A percentile compares a stretch with the other conserved stretches of the same genome.
Evolutionary conservation across 2,888 invertebrate species (phyloP).

Genomic region (Deilephila elpenor): DNA sequence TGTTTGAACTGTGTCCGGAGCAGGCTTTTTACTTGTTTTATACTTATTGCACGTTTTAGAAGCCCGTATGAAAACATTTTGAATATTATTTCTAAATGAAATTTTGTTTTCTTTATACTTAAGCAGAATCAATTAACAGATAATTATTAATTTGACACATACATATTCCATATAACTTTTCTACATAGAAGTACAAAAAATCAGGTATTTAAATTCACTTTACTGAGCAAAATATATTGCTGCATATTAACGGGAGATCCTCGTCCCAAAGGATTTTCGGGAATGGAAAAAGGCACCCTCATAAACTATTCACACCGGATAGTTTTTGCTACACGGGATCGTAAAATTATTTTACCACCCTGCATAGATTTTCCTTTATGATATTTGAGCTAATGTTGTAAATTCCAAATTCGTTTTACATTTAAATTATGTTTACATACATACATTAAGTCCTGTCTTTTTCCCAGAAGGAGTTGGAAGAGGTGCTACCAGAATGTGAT

Average conservation of each 20-base stretch:
- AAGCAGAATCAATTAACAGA: too few species aligned
- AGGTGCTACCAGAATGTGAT: too few species aligned
- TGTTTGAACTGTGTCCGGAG: not conserved
- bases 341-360: conserved; percentile 11
- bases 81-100: not conserved
- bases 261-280: conserved; percentile 9
- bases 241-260: conserved; percentile 7
- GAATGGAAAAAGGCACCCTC: conserved; percentile 23
- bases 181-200: not conserved
- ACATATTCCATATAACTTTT: not conserved
- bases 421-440: not conserved
- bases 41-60: not conserved
- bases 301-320: conserved; percentile 25
- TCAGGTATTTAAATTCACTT: conserved; percentile 17
- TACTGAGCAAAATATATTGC: conserved; percentile 18
- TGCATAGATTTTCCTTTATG: conserved; percentile 4
- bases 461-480: too few species aligned
- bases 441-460: too few species aligned
- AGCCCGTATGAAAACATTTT: not conserved
- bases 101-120: too few species aligned
- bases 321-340: conserved; percentile 12
- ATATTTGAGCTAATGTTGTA: not conserved
- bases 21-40: not conserved
- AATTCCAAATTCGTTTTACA: not conserved
- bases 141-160: not conserved